phyloP scores from a whole-genome alignment of 2,888 invertebrate genomes.

The Abscondita cerata region DNA sequence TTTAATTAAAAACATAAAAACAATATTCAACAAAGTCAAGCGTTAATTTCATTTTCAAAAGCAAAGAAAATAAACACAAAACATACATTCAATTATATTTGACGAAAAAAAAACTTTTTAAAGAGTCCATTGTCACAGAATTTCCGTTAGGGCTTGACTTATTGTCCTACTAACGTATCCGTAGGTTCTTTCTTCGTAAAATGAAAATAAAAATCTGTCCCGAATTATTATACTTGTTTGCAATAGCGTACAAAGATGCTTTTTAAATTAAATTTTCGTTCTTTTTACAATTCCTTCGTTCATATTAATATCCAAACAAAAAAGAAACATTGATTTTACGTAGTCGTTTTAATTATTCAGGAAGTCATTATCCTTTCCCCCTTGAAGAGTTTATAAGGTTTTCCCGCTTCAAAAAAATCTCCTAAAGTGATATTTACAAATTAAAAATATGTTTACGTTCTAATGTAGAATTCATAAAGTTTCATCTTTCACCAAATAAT shows the following conservation, averaged over 20 bases:
- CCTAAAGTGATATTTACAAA: no score
- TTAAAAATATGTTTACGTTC: no score
- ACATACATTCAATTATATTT: constrained; percentile 9
- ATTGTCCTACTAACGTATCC: constrained; percentile 1
- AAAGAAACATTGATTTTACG: constrained; percentile 11
- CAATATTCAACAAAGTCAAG: constrained; percentile 5
- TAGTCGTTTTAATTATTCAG: constrained; percentile 10
- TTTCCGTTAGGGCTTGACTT: constrained; percentile 3
- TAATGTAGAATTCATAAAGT: no score
- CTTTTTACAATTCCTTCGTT: not conserved
- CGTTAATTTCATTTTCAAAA: constrained; percentile 3
- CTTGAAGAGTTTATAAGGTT: constrained; percentile 1
- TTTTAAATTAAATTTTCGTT: not conserved
- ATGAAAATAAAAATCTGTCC: constrained; percentile 4
- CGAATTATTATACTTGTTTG: constrained; percentile 9
- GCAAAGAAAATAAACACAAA: constrained; percentile 2
- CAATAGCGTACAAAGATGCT: constrained; percentile 10
- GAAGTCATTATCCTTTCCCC: constrained; percentile 11
- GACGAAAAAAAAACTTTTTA: not conserved
- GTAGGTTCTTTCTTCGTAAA: not conserved
- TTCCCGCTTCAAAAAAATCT: not conserved
- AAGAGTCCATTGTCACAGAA: constrained; percentile 7
- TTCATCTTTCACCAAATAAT: no score
- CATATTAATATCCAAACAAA: constrained; percentile 11
- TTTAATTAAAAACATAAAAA: constrained; percentile 33